A percentile compares a stretch with the other conserved stretches of the same genome.
Conservation (phyloP, 2,888 invertebrate genomes). For the Iphiclides podalirius region DNA sequence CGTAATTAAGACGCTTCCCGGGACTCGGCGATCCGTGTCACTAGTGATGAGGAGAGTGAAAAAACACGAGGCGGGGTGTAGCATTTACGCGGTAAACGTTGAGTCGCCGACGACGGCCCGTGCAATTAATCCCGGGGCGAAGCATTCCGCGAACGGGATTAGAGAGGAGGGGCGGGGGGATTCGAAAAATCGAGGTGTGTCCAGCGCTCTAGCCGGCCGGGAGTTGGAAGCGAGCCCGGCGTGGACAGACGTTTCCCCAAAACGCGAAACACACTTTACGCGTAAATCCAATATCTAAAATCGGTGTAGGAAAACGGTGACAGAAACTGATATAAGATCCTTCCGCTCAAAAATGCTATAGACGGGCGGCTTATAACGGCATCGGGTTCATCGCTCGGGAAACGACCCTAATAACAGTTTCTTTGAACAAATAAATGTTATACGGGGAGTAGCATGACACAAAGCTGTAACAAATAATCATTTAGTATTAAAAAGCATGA, state of each 20-base stretch:
- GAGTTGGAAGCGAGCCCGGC: slow-evolving; percentile 26
- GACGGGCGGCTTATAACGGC: not conserved
- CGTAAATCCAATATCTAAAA: slow-evolving; percentile 2
- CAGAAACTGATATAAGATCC: slow-evolving; percentile 11
- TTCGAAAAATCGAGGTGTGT: slow-evolving; percentile 26
- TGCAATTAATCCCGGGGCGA: slow-evolving; percentile 45
- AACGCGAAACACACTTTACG: slow-evolving; percentile 26
- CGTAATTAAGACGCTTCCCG: slow-evolving; percentile 52
- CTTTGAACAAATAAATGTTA: slow-evolving; percentile 18
- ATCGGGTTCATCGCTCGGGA: slow-evolving; percentile 13
- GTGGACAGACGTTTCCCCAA: slow-evolving; percentile 22
- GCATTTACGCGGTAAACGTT: slow-evolving; percentile 40
- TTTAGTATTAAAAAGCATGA: not conserved
- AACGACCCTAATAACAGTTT: slow-evolving; percentile 21
- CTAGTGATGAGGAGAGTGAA: slow-evolving; percentile 41
- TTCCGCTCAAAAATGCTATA: not conserved
- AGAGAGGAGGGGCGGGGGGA: not conserved
- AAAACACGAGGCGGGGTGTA: slow-evolving; percentile 27
- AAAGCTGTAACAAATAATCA: not conserved
- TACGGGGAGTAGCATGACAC: slow-evolving; percentile 8
- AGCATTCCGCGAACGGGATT: slow-evolving; percentile 36
- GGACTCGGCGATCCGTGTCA: slow-evolving; percentile 44
- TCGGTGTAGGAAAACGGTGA: no score
- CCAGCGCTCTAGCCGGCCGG: slow-evolving; percentile 25
- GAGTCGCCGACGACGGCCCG: slow-evolving; percentile 36